Conservation (phyloP, 2,797 vertebrate genomes). For the Gymnothorax reevesii region DNA sequence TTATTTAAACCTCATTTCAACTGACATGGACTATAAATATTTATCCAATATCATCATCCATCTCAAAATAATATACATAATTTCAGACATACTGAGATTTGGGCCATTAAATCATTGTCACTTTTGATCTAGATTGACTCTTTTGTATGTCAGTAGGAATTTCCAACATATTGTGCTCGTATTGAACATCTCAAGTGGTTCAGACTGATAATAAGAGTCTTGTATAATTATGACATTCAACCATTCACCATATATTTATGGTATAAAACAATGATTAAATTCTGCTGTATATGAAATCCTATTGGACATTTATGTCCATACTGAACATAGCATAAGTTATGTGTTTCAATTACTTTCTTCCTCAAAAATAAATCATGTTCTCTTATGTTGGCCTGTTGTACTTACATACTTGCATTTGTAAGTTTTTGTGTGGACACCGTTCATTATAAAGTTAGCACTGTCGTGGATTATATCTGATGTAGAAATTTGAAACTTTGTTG, state of each 20-base stretch:
- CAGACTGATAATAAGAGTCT: not conserved
- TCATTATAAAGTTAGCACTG: not conserved
- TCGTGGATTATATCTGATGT: not conserved
- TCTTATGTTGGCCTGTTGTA: not conserved
- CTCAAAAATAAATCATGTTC: not conserved
- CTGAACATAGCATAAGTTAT: not conserved
- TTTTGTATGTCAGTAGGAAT: slow-evolving; percentile 9
- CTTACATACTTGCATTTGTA: not conserved
- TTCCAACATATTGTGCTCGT: not conserved
- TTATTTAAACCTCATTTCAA: not conserved
- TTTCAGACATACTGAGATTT: not conserved
- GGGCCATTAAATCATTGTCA: slow-evolving; percentile 1
- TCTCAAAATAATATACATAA: not conserved
- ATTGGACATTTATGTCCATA: not conserved
- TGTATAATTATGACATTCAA: not conserved
- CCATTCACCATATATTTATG: not conserved
- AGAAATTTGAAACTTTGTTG: not conserved
- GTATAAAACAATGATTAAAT: not conserved
- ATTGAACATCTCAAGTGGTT: not conserved
- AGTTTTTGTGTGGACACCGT: not conserved
- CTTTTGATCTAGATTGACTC: not conserved
- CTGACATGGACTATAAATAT: not conserved
- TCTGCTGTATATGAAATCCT: not conserved
- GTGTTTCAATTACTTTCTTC: not conserved
- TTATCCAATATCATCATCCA: not conserved